These are phyloP conservation scores for Galaxea fascicularis DNA, from an alignment of 92 coral and sea anemone species.

Conservation along the genomic window DNA sequence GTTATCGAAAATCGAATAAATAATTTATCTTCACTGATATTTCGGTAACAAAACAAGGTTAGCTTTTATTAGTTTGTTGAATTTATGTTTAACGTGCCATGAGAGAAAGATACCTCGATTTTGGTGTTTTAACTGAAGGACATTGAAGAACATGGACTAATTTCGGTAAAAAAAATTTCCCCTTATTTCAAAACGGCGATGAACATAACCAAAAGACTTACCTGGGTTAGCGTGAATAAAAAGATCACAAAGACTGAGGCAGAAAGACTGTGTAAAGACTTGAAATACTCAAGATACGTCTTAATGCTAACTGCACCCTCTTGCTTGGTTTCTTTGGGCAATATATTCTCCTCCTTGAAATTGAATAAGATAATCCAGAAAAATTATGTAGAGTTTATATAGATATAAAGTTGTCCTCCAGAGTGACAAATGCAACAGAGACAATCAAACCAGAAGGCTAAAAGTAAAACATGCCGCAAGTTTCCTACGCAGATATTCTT, in stretches of 20 bases:
- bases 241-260: conserved; percentile 65
- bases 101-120: not conserved
- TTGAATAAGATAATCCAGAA: not conserved
- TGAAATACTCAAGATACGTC: conserved; percentile 75
- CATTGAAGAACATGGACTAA: no score
- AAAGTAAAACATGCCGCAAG: no score
- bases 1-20: no score
- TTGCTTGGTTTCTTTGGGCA: conserved; percentile 88
- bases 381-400: not conserved
- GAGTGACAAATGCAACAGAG: not conserved
- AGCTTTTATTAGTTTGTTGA: not conserved
- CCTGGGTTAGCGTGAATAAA: conserved; percentile 75
- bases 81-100: not conserved
- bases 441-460: not conserved
- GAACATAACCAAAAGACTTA: not conserved
- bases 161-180: no score
- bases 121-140: no score
- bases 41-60: not conserved
- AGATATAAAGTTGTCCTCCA: not conserved
- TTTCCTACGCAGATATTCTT: no score
- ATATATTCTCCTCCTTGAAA: conserved; percentile 73
- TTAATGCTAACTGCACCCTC: conserved; percentile 81
- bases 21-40: no score
- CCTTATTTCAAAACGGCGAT: not conserved
- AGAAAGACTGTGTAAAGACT: conserved; percentile 71